Evolutionary conservation across 2,888 invertebrate species (phyloP), one percentile per base, ranked within the genome.

Genomic region (Leucoptera coffeella): DNA sequence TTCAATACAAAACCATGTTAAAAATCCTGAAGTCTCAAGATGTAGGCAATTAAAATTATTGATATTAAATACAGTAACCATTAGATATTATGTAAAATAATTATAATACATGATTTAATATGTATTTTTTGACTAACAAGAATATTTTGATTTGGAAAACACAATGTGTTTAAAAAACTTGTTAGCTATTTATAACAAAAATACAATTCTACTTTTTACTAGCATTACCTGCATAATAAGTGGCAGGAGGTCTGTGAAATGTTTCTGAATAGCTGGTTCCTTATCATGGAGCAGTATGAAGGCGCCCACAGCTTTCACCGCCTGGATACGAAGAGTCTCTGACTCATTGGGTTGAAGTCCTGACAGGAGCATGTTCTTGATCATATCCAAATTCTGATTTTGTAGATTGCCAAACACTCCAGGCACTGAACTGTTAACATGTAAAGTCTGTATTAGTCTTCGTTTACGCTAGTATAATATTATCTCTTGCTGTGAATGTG

Each of bases 391-490:
- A 57, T 95, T 93, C 48, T 90, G 85, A 34, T 80, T 76, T 53
- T 97, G 94, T 47, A 92, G 88, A 53, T 91, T 92, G 20, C 97
- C 99, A 74, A 99, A 99, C 28, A 97, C 87, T 19, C 93, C 91
- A 13, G 99, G 97, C 17, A 96, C 93, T 40, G 90, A 82, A 36
- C 88, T 88, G 55, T 34, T 52, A 34, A 23, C 15, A 30, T 28
- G 17, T 7, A 17, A 7, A 17, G 6, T 17, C 9, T 7, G 6
- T 6, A 17, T 7, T 17, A 17, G 17, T 17, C 6, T 17, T 6
- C 17, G 9, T 9, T 7, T 17, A 17, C 9, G 17, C 6, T n/a
- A 17, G 17, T 17, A 17, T 7, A 9, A 17, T 7, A 17, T 17
- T 7, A 17, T 17, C 6, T 17, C 6, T n/a, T n/a, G n/a, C n/a